Base-by-base conservation (phyloP, 2,888 invertebrate genomes). In the Caenorhabditis drosophilae region DNA sequence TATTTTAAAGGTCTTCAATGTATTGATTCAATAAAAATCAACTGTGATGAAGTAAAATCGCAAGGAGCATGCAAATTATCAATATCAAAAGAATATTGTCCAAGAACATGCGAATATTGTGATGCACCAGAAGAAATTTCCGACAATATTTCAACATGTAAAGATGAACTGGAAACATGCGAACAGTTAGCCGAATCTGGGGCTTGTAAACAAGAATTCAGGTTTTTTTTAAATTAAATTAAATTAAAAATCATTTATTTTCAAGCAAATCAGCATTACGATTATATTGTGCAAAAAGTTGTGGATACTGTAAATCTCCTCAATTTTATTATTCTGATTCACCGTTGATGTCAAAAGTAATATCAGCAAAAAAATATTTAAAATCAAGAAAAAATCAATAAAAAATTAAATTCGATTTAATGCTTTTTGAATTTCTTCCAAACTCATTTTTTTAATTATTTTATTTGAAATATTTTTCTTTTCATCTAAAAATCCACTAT, bases 21-120 rank as follows among this genome's bases (percentile, higher is more conserved):
- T 36, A 68, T 63, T 53, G 77, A 77, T 45, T 76, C 76, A 2
- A 73, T 73, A 15, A 77, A 77, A 50, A 71, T 77, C n/a, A 71
- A 77, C 47, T 77, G 77, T 47, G 68, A 56, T 20, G 73, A 74
- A 51, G 73, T 71, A 40, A 60, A 69, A 48, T 22, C 49, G 4
- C 64, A 62, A 22, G 73, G 73, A 18, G 75, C 76, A 6, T 77
- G 77, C 36, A 62, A 66, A 36, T 58, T 76, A 16, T 62, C 70
- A 15, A 56, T 69, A n/a, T 74, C 77, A 1, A 53, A 57, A 34
- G 77, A 77, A 44, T 77, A 77, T 57, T 77, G 77, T 60, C 77
- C 77, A 7, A 55, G 73, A 16, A 71, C 74, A 0, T 77, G 77
- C 54, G 59, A 68, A 20, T 58, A 68, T 27, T 77, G 77, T 58